Conservation (phyloP, 1,140 invertebrate genomes). For the Pseudomyrmex flavicornis region DNA sequence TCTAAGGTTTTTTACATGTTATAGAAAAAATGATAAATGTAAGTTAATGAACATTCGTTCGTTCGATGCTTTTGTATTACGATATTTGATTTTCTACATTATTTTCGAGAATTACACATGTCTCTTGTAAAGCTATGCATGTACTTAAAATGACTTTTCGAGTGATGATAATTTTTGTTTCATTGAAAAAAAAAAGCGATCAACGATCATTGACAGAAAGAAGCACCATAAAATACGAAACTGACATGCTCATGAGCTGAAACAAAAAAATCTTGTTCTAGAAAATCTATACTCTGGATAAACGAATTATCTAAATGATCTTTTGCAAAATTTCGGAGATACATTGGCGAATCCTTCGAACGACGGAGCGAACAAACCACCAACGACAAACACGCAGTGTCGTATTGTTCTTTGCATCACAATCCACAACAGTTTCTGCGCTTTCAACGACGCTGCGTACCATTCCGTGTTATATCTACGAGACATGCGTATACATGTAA, state of each 20-base stretch:
- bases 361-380: conserved; percentile 40
- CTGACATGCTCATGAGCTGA: conserved; percentile 2
- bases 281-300: background rate
- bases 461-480: conserved; percentile 61
- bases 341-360: conserved; percentile 62
- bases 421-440: conserved; percentile 57
- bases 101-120: too few species aligned
- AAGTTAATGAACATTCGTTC: too few species aligned
- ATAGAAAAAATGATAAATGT: too few species aligned
- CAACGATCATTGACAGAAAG: background rate
- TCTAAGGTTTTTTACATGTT: too few species aligned
- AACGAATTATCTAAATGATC: background rate
- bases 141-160: too few species aligned
- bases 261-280: conserved; percentile 4
- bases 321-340: background rate
- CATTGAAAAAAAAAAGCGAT: too few species aligned
- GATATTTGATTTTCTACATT: too few species aligned
- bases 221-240: conserved; percentile 22
- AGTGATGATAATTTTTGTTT: too few species aligned
- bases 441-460: conserved; percentile 39
- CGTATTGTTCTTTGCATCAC: conserved; percentile 59
- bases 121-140: too few species aligned
- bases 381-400: conserved; percentile 21
- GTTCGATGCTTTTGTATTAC: too few species aligned
- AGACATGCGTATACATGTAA: background rate